Evolutionary conservation across 1,140 invertebrate species (phyloP).

Genomic region (Samia ricini): DNA sequence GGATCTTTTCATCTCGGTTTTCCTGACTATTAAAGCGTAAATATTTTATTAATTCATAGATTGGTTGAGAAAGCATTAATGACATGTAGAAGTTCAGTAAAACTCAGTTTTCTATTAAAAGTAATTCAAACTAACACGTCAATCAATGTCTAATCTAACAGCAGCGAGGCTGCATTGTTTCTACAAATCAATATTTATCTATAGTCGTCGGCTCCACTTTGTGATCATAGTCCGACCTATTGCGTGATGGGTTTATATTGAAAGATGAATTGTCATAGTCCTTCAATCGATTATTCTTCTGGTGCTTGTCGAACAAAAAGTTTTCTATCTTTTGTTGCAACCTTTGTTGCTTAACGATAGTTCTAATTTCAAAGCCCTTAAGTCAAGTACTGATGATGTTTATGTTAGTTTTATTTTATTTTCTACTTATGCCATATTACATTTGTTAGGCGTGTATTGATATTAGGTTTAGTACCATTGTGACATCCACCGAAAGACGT

Average conservation of each 20-base stretch:
- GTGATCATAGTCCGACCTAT: slow-evolving; percentile 57
- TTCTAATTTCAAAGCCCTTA: slow-evolving; percentile 42
- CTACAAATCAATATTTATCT: slow-evolving; percentile 73
- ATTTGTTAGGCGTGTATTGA: not conserved
- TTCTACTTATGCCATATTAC: slow-evolving; percentile 11
- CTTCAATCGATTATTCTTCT: slow-evolving; percentile 65
- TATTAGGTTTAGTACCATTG: too few species aligned
- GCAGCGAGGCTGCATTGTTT: slow-evolving; percentile 57
- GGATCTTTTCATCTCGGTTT: slow-evolving; percentile 71
- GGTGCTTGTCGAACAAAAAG: slow-evolving; percentile 49
- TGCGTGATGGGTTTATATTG: slow-evolving; percentile 47
- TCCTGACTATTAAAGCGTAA: slow-evolving; percentile 59
- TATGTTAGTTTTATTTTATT: slow-evolving; percentile 44
- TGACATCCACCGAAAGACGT: too few species aligned
- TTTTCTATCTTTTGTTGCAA: slow-evolving; percentile 53
- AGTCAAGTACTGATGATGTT: slow-evolving; percentile 18
- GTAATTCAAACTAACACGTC: slow-evolving; percentile 21
- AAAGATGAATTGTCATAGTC: slow-evolving; percentile 72
- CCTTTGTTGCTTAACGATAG: slow-evolving; percentile 33
- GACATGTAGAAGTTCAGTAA: not conserved
- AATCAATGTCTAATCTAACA: slow-evolving; percentile 45
- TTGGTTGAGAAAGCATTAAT: not conserved
- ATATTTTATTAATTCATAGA: slow-evolving; percentile 25
- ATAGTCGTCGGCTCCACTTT: slow-evolving; percentile 60
- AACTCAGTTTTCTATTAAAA: slow-evolving; percentile 17